Conservation (phyloP, 1,140 invertebrate genomes). For the Aphelinus atriplicis region DNA sequence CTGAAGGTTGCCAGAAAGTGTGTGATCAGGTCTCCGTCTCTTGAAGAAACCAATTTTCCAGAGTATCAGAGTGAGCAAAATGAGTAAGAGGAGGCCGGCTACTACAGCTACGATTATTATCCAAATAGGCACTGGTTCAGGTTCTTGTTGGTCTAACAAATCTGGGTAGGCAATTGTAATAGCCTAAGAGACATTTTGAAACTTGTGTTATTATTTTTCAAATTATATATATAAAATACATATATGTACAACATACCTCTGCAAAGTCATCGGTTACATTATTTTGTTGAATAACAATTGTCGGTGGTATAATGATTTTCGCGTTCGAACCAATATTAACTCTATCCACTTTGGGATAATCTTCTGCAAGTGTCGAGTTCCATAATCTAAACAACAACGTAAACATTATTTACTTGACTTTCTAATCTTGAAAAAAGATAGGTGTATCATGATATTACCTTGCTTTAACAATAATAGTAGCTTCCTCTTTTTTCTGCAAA, state of each 20-base stretch:
- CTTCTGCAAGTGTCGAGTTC: slow-evolving; percentile 90
- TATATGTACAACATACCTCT: slow-evolving; percentile 66
- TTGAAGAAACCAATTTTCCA: slow-evolving; percentile 93
- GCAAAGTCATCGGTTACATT: slow-evolving; percentile 72
- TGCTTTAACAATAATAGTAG: slow-evolving; percentile 81
- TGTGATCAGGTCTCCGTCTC: slow-evolving; percentile 80
- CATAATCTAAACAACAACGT: slow-evolving; percentile 72
- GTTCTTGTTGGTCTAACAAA: slow-evolving; percentile 72
- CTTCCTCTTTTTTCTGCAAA: slow-evolving; percentile 77
- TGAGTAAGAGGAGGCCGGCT: slow-evolving; percentile 80
- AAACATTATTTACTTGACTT: slow-evolving; percentile 2
- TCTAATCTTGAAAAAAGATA: slow-evolving; percentile 21
- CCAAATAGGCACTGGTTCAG: slow-evolving; percentile 80
- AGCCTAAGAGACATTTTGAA: slow-evolving; percentile 68
- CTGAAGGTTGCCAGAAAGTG: slow-evolving; percentile 82
- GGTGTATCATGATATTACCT: slow-evolving; percentile 58
- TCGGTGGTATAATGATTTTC: slow-evolving; percentile 75
- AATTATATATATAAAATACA: not conserved
- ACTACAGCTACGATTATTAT: slow-evolving; percentile 84
- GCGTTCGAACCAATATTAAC: slow-evolving; percentile 85
- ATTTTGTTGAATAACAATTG: slow-evolving; percentile 78
- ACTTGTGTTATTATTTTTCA: not conserved
- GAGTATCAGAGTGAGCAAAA: slow-evolving; percentile 79
- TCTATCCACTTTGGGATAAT: slow-evolving; percentile 85
- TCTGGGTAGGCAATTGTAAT: slow-evolving; percentile 85